phyloP scores from a whole-genome alignment of 2,888 invertebrate genomes.

The Cheilosia variabilis region DNA sequence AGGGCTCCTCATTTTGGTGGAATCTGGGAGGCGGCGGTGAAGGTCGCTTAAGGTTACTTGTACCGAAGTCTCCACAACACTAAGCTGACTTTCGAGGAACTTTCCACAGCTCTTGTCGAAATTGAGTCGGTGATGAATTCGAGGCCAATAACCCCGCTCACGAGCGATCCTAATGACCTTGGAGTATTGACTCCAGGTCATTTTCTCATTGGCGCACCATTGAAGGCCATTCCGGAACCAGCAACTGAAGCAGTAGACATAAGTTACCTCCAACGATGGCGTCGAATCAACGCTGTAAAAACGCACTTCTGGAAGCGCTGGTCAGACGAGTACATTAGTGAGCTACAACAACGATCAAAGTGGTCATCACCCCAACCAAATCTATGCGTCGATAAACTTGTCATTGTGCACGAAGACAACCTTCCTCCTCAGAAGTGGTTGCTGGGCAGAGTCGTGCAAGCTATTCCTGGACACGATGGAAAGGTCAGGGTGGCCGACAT shows the following conservation, averaged over 20 bases:
- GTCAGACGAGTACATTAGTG: slow-evolving; percentile 5
- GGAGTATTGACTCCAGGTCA: background rate
- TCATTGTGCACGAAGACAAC: slow-evolving; percentile 30
- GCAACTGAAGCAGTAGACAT: background rate
- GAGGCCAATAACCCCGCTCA: too few species aligned
- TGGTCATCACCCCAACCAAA: slow-evolving; percentile 12
- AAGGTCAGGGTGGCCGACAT: slow-evolving; percentile 25
- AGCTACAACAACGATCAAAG: slow-evolving; percentile 24
- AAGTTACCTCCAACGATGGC: slow-evolving; percentile 17
- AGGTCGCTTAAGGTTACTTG: too few species aligned
- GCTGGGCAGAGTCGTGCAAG: slow-evolving; percentile 26
- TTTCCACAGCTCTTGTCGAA: too few species aligned
- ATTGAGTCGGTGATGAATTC: too few species aligned
- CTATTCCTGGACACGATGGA: slow-evolving; percentile 7
- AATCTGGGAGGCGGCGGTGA: too few species aligned
- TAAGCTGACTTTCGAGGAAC: too few species aligned
- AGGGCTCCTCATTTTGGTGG: too few species aligned
- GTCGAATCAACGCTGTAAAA: slow-evolving; percentile 30
- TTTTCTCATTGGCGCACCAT: background rate
- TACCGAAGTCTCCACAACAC: too few species aligned
- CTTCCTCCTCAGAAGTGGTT: slow-evolving; percentile 16
- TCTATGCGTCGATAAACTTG: slow-evolving; percentile 5
- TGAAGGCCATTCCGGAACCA: slow-evolving; percentile 9
- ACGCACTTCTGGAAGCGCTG: slow-evolving; percentile 18
- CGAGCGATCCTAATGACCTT: background rate